Evolutionary conservation across 2,888 invertebrate genomes (phyloP).

Genomic region (Clusia tigrina): DNA sequence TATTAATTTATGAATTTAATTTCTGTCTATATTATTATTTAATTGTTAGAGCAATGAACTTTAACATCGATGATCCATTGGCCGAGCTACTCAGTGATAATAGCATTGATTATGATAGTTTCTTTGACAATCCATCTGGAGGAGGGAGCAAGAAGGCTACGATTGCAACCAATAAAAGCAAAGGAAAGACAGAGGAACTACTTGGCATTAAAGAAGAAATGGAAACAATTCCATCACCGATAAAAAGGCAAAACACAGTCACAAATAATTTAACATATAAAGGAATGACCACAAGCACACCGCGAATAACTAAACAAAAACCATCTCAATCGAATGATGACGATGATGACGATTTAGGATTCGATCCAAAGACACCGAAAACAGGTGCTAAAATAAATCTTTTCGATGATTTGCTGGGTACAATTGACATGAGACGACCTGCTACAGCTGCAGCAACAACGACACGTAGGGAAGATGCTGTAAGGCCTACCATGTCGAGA

Average conservation of each 20-base stretch:
- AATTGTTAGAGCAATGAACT: constrained; percentile 63
- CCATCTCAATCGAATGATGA: constrained; percentile 45
- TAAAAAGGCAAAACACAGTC: constrained; percentile 14
- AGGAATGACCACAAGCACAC: constrained; percentile 44
- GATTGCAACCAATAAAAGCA: constrained; percentile 35
- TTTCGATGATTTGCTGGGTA: constrained; percentile 58
- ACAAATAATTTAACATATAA: constrained; percentile 24
- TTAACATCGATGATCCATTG: constrained; percentile 71
- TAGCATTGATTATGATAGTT: constrained; percentile 77
- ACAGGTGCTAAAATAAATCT: constrained; percentile 51
- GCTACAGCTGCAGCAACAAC: constrained; percentile 39
- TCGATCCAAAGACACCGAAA: constrained; percentile 63
- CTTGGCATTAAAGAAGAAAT: constrained; percentile 61
- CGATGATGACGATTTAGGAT: constrained; percentile 59
- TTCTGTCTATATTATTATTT: not conserved
- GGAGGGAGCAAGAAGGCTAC: constrained; percentile 35
- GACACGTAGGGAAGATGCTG: constrained; percentile 35
- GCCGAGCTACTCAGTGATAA: constrained; percentile 73
- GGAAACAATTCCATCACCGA: constrained; percentile 36
- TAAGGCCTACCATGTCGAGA: constrained; percentile 54
- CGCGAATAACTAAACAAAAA: constrained; percentile 46
- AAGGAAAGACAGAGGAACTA: constrained; percentile 58
- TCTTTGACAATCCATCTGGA: constrained; percentile 67
- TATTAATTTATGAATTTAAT: not conserved
- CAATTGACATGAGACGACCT: constrained; percentile 49